Percentiles rank a stretch among this genome's conserved stretches.
Evolutionary conservation across 2,888 invertebrate genomes (phyloP).

Genomic region (Drosophila pegasa): DNA sequence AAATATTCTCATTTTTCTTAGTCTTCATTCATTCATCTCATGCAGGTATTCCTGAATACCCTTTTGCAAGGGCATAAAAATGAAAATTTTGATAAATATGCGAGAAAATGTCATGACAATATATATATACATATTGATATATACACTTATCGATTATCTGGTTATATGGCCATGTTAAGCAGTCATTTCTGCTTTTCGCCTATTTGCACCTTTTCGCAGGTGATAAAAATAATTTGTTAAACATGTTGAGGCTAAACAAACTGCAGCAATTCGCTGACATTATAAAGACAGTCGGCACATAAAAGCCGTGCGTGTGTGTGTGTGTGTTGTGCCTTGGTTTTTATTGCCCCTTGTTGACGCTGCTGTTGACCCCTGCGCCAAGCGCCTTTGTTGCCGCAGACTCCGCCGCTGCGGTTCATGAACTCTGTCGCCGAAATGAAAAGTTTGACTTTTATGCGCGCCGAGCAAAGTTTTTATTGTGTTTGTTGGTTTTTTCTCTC

Average conservation of each 20-base stretch:
- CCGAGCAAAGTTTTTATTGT: slow-evolving; percentile 43
- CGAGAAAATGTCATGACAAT: neutral
- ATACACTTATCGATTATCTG: neutral
- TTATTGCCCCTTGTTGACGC: slow-evolving; percentile 40
- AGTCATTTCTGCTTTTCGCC: no score
- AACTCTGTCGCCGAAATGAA: slow-evolving; percentile 60
- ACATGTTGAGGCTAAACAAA: slow-evolving; percentile 26
- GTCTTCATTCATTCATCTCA: no score
- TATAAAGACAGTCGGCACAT: slow-evolving; percentile 35
- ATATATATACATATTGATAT: neutral
- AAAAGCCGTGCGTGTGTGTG: slow-evolving; percentile 13
- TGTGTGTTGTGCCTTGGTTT: slow-evolving; percentile 13
- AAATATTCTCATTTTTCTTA: no score
- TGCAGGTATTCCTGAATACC: neutral
- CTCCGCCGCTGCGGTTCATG: slow-evolving; percentile 58
- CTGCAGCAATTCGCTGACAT: slow-evolving; percentile 38
- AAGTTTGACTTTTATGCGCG: slow-evolving; percentile 72
- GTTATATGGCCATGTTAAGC: neutral
- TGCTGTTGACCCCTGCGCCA: slow-evolving; percentile 44
- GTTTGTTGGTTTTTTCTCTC: slow-evolving; percentile 27
- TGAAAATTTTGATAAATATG: neutral
- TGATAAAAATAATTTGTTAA: slow-evolving; percentile 34
- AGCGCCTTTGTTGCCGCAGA: slow-evolving; percentile 26
- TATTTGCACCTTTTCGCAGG: slow-evolving; percentile 1
- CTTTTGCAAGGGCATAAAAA: neutral